Evolutionary conservation across 2,797 vertebrate species (phyloP).

Genomic region (Bryconaethiops microstoma): DNA sequence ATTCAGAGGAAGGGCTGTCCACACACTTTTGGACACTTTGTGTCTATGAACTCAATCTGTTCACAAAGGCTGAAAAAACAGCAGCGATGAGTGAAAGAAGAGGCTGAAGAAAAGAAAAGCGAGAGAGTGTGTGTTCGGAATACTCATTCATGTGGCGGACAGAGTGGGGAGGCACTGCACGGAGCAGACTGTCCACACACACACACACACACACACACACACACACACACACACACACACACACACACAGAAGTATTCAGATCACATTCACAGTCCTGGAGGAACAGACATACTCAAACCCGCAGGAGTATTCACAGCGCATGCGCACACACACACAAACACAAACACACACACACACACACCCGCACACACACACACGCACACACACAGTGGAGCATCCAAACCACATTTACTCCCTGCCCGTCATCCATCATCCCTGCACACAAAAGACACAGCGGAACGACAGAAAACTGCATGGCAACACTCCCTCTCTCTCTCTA

Average conservation of each 20-base stretch:
- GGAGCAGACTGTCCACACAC: constrained; percentile 11
- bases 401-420: constrained; percentile 79
- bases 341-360: constrained; percentile 41
- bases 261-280: constrained; percentile 34
- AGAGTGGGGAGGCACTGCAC: background rate
- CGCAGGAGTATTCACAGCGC: constrained; percentile 9
- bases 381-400: constrained; percentile 70
- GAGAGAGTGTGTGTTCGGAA: constrained; percentile 14
- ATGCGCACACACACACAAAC: constrained; percentile 19
- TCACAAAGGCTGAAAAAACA: background rate
- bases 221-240: constrained; percentile 34
- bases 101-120: background rate
- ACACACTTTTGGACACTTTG: background rate
- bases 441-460: constrained; percentile 72
- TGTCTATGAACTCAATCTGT: background rate
- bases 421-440: constrained; percentile 81
- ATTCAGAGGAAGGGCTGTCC: background rate
- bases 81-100: background rate
- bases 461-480: constrained; percentile 73
- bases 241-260: constrained; percentile 25
- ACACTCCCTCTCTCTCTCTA: constrained; percentile 64
- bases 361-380: constrained; percentile 20
- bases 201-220: constrained; percentile 37
- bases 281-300: constrained; percentile 18
- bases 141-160: constrained; percentile 29